A percentile compares a stretch with the other conserved stretches of the same genome.
These are phyloP conservation scores for Tetramorium bicarinatum DNA, from an alignment of 2,888 invertebrate species.

Conservation along the genomic window DNA sequence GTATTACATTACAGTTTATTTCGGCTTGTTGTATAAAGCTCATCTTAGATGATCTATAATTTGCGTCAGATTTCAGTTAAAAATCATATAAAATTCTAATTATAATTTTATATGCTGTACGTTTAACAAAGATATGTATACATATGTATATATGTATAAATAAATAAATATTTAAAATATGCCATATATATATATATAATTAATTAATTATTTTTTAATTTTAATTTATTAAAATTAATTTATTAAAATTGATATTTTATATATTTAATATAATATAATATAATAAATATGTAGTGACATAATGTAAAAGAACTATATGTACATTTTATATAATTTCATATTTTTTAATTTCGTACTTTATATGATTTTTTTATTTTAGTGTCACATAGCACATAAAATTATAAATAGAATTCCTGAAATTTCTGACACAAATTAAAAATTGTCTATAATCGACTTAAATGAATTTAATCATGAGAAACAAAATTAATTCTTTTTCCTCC, in stretches of 20 bases:
- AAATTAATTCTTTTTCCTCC: not conserved
- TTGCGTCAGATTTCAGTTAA: not conserved
- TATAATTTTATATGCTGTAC: not conserved
- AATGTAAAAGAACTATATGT: not conserved
- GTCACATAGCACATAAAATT: not conserved
- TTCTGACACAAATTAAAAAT: not conserved
- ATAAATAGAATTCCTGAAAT: not conserved
- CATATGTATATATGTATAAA: not conserved
- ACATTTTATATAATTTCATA: not conserved
- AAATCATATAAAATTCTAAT: not conserved
- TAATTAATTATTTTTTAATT: too few species aligned
- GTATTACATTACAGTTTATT: not conserved
- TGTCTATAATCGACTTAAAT: not conserved
- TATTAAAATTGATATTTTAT: not conserved
- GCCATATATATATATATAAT: not conserved
- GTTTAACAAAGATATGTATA: not conserved
- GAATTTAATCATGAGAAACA: not conserved
- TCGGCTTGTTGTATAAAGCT: constrained; percentile 13
- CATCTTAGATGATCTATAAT: not conserved
- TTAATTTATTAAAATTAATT: too few species aligned
- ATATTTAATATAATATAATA: not conserved
- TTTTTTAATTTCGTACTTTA: not conserved
- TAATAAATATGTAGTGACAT: not conserved
- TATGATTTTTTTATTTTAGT: not conserved
- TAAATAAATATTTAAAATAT: not conserved